A percentile compares a stretch with the other conserved stretches of the same genome.
These are phyloP conservation scores for Gordius sp. DNA, from an alignment of 2,888 invertebrate species.

Conservation along the genomic window DNA sequence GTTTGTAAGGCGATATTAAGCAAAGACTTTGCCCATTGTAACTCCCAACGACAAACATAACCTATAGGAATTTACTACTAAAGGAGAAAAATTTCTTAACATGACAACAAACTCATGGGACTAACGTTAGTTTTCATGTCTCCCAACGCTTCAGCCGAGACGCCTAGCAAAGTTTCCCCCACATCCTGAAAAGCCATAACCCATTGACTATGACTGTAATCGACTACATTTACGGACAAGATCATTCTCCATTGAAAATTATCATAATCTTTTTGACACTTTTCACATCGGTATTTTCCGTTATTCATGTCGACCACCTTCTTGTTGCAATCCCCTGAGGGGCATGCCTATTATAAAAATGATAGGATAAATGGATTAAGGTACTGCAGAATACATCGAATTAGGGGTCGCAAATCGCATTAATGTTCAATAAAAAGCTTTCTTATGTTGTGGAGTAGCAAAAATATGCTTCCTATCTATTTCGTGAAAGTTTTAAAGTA, in stretches of 20 bases:
- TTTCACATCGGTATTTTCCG: constrained; percentile 69
- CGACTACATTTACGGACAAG: constrained; percentile 43
- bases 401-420: too few species aligned
- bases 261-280: constrained; percentile 56
- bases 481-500: too few species aligned
- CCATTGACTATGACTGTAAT: constrained; percentile 63
- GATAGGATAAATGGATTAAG: too few species aligned
- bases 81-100: too few species aligned
- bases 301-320: constrained; percentile 66
- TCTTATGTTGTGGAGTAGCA: too few species aligned
- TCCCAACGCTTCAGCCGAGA: constrained; percentile 48
- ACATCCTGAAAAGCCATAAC: constrained; percentile 55
- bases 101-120: background rate
- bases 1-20: too few species aligned
- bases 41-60: too few species aligned
- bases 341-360: constrained; percentile 46
- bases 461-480: too few species aligned
- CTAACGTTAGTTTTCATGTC: constrained; percentile 28
- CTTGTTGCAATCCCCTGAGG: constrained; percentile 64
- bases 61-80: too few species aligned
- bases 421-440: too few species aligned
- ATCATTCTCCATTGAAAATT: constrained; percentile 61
- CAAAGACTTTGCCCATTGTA: too few species aligned
- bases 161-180: constrained; percentile 48
- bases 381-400: too few species aligned